These are phyloP conservation scores for Eudorcas thomsonii DNA, from an alignment of 2,113 vertebrate species.

Conservation along the genomic window DNA sequence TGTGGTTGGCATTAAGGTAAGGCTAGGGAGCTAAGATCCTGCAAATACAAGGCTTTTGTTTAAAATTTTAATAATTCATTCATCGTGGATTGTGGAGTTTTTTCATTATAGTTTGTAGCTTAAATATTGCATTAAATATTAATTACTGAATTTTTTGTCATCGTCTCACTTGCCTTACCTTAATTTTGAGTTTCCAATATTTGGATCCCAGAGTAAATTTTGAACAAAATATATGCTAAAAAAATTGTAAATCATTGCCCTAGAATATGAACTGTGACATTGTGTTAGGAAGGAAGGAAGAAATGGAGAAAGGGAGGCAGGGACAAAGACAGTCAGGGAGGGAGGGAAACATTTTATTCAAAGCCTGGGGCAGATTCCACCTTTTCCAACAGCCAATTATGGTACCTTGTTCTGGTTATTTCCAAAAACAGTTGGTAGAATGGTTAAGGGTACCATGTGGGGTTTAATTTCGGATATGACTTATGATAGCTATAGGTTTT, in stretches of 20 bases:
- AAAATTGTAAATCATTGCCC: not conserved
- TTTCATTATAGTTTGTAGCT: not conserved
- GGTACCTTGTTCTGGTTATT: not conserved
- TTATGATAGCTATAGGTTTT: not conserved
- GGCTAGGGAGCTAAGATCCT: fast-evolving
- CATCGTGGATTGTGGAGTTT: not conserved
- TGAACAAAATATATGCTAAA: not conserved
- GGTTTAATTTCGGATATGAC: not conserved
- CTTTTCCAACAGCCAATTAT: fast-evolving
- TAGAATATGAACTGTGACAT: not conserved
- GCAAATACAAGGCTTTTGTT: not conserved
- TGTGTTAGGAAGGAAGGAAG: not conserved
- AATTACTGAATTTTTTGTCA: not conserved
- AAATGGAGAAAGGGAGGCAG: fast-evolving
- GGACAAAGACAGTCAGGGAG: no score
- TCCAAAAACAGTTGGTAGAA: not conserved
- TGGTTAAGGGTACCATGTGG: no score
- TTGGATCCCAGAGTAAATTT: not conserved
- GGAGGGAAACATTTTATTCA: not conserved
- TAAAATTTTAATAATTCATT: not conserved
- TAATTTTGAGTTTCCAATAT: not conserved
- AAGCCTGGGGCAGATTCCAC: fast-evolving
- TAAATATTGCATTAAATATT: not conserved
- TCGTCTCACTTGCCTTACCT: fast-evolving
- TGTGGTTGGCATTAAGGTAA: fast-evolving